Conservation (phyloP, 2,113 vertebrate genomes). For the Heteronetta atricapilla region DNA sequence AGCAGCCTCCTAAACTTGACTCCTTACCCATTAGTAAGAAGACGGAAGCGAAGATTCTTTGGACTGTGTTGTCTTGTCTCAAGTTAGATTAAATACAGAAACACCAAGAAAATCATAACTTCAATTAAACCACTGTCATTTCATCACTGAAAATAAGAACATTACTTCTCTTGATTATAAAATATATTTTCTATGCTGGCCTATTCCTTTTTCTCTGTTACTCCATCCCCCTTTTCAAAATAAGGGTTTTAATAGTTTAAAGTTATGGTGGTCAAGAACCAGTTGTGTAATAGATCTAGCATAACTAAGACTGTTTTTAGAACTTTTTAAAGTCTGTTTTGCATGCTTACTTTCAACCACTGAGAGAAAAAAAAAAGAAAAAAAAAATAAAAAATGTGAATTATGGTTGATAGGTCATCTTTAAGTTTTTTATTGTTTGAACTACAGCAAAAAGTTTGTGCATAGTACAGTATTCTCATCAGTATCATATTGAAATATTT, state of each 20-base stretch:
- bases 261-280: conserved; percentile 40
- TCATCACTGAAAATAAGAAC: conserved; percentile 74
- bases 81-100: conserved; percentile 81
- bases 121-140: conserved; percentile 77
- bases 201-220: conserved; percentile 72
- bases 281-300: conserved; percentile 51
- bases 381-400: conserved; percentile 62
- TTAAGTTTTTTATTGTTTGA: conserved; percentile 58
- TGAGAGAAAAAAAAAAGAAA: conserved; percentile 24
- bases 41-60: conserved; percentile 96
- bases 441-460: conserved; percentile 66
- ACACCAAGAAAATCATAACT: conserved; percentile 72
- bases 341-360: conserved; percentile 70
- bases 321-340: conserved; percentile 67
- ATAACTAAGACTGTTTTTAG: conserved; percentile 62
- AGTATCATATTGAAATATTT: conserved; percentile 64
- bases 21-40: conserved; percentile 93
- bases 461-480: conserved; percentile 74
- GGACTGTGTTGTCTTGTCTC: conserved; percentile 96
- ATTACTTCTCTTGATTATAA: conserved; percentile 79
- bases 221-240: conserved; percentile 20
- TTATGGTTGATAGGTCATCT: conserved; percentile 69
- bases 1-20: conserved; percentile 98
- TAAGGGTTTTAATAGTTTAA: conserved; percentile 67
- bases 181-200: conserved; percentile 82